Conservation (phyloP, 2,888 invertebrate genomes). For the Ennomos erosarius region DNA sequence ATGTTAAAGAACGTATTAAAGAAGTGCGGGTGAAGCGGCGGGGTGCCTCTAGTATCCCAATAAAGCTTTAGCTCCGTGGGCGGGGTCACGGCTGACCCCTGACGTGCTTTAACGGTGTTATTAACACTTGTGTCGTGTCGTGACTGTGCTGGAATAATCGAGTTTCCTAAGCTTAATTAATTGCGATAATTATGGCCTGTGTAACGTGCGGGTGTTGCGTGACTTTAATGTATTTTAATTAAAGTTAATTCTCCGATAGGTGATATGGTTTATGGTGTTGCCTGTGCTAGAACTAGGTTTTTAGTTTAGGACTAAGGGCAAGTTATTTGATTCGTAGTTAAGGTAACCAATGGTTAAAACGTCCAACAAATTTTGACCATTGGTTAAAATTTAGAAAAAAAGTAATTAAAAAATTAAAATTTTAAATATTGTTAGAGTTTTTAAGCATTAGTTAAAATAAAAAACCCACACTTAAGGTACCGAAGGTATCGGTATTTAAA, state of each 20-base stretch:
- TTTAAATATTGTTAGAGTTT: too few species aligned
- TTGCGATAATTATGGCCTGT: slow-evolving; percentile 64
- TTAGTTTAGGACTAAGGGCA: background rate
- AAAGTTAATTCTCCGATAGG: slow-evolving; percentile 17
- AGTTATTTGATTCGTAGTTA: too few species aligned
- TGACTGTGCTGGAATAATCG: slow-evolving; percentile 63
- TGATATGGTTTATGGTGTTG: slow-evolving; percentile 10
- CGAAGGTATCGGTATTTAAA: too few species aligned
- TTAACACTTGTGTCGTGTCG: slow-evolving; percentile 63
- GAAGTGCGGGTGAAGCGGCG: too few species aligned
- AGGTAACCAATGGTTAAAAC: too few species aligned
- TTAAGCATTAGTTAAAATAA: too few species aligned
- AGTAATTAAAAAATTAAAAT: too few species aligned
- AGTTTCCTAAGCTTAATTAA: slow-evolving; percentile 68
- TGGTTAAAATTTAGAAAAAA: too few species aligned
- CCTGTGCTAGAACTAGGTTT: background rate
- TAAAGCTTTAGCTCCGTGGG: slow-evolving; percentile 43
- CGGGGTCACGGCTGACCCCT: slow-evolving; percentile 54
- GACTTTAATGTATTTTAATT: slow-evolving; percentile 46
- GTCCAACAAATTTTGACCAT: too few species aligned
- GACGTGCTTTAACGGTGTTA: slow-evolving; percentile 50
- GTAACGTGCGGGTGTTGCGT: slow-evolving; percentile 44
- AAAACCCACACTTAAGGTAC: too few species aligned
- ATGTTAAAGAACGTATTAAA: slow-evolving; percentile 17
- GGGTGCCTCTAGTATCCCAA: slow-evolving; percentile 14